Evolutionary conservation across 2,797 vertebrate genomes (phyloP).

Genomic region (Myotis planiceps): DNA sequence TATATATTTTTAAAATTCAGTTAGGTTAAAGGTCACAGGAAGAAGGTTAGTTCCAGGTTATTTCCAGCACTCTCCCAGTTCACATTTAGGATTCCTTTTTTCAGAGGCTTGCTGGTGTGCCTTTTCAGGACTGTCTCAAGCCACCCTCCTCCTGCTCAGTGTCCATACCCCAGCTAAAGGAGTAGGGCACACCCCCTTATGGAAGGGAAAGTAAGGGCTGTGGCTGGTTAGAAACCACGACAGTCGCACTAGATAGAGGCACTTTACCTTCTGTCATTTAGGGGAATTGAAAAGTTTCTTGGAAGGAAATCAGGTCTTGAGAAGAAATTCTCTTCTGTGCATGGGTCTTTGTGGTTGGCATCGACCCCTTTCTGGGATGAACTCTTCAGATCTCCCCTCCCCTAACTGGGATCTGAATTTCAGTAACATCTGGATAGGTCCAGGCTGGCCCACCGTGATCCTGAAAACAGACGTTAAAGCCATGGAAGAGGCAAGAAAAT

Average conservation of each 20-base stretch:
- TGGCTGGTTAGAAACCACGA: not conserved
- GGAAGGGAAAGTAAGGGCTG: not conserved
- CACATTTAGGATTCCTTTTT: not conserved
- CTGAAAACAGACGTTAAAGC: slow-evolving; percentile 31
- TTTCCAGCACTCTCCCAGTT: not conserved
- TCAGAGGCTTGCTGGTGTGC: not conserved
- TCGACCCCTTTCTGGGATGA: not conserved
- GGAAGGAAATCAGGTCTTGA: slow-evolving; percentile 36
- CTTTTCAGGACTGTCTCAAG: not conserved
- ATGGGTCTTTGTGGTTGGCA: not conserved
- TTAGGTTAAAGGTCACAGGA: not conserved
- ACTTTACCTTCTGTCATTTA: slow-evolving; percentile 23
- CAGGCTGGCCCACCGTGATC: not conserved
- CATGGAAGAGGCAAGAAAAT: not conserved
- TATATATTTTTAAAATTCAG: not conserved
- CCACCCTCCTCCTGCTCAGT: not conserved
- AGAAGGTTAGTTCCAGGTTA: not conserved
- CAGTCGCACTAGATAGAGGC: not conserved
- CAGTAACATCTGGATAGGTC: not conserved
- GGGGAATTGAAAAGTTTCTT: not conserved
- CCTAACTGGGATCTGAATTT: not conserved
- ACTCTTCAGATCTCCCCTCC: not conserved
- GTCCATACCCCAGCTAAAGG: not conserved
- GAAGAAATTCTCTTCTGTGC: slow-evolving; percentile 61
- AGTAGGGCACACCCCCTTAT: no score